Base-by-base conservation (phyloP, 2,888 invertebrate species). In the Thymelicus sylvestris region DNA sequence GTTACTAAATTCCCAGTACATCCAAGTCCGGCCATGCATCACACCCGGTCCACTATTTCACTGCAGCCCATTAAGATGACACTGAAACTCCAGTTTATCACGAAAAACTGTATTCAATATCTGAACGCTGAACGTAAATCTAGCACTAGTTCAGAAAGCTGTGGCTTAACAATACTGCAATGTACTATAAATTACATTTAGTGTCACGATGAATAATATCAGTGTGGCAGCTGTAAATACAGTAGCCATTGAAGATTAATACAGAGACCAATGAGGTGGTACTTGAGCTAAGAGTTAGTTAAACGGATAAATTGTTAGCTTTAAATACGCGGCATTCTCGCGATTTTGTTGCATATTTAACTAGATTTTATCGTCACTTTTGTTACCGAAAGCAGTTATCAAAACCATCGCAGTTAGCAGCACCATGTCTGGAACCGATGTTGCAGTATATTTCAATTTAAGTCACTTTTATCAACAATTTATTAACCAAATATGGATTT, bases 81-180 rank as follows among this genome's bases (percentile, higher is more conserved):
- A 65, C 65, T 70, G 60, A 70, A 70, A 70, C 70, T 64, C 59
- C 70, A 70, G 65, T 70, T 70, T 70, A 70, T 64, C 70, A 70
- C 31, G 70, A 70, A 70, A 70, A 70, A 70, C 70, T 70, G 70
- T 70, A 70, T 70, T 70, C 70, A 70, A 70, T 70, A 70, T 70
- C 70, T 70, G 65, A 70, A 60, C 59, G 59, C 24, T 6, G 63
- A 64, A 19, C 69, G 62, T 71, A 71, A 71, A 71, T 71, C 71
- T 71, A 61, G 66, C 24, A 52, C 66, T 41, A 19, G 60, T 41
- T 48, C 15, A 47, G 55, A 10, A 41, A 31, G 39, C 41, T 60
- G 41, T 57, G 57, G 60, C 60, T 60, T 60, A 15, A 60, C 60
- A 60, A 60, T 60, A 41, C 60, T 60, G 41, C 38, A 59, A 39